Conservation (phyloP, 2,797 vertebrate species). For the Xenentodon cancila region DNA sequence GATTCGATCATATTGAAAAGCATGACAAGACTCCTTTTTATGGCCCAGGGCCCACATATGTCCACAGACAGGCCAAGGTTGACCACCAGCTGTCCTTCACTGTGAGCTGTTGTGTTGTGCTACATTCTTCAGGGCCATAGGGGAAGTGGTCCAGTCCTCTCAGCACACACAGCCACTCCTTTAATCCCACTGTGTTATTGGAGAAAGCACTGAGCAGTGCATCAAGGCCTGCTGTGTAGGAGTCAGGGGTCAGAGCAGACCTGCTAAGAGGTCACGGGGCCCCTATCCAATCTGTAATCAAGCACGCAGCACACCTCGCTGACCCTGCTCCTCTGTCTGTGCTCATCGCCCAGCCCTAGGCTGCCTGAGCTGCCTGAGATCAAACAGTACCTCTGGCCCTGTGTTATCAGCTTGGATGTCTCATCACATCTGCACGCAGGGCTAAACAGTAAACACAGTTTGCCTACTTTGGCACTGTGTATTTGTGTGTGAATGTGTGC, state of each 20-base stretch:
- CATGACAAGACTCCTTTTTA: slow-evolving; percentile 51
- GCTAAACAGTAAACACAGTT: slow-evolving; percentile 79
- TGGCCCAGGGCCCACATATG: slow-evolving; percentile 34
- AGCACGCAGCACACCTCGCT: slow-evolving; percentile 74
- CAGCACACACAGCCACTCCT: slow-evolving; percentile 58
- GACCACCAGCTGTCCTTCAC: slow-evolving; percentile 43
- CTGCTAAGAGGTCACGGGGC: slow-evolving; percentile 75
- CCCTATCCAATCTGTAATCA: slow-evolving; percentile 79
- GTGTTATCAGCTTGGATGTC: slow-evolving; percentile 78
- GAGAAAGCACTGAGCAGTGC: slow-evolving; percentile 71
- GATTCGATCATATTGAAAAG: slow-evolving; percentile 57
- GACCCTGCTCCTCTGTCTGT: slow-evolving; percentile 60
- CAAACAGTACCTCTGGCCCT: slow-evolving; percentile 77
- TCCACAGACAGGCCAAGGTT: slow-evolving; percentile 40
- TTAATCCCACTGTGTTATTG: slow-evolving; percentile 78
- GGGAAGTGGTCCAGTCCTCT: slow-evolving; percentile 65
- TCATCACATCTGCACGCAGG: slow-evolving; percentile 75
- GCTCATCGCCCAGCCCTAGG: slow-evolving; percentile 38
- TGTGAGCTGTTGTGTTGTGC: slow-evolving; percentile 37
- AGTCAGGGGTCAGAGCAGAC: slow-evolving; percentile 75
- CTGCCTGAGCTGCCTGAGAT: slow-evolving; percentile 66
- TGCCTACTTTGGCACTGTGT: slow-evolving; percentile 50
- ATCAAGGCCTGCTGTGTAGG: slow-evolving; percentile 67
- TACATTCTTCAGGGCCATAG: slow-evolving; percentile 60
- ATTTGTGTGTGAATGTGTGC: slow-evolving; percentile 21